Evolutionary conservation across 2,888 invertebrate species (phyloP).

Genomic region (Heterodera filipjevi): DNA sequence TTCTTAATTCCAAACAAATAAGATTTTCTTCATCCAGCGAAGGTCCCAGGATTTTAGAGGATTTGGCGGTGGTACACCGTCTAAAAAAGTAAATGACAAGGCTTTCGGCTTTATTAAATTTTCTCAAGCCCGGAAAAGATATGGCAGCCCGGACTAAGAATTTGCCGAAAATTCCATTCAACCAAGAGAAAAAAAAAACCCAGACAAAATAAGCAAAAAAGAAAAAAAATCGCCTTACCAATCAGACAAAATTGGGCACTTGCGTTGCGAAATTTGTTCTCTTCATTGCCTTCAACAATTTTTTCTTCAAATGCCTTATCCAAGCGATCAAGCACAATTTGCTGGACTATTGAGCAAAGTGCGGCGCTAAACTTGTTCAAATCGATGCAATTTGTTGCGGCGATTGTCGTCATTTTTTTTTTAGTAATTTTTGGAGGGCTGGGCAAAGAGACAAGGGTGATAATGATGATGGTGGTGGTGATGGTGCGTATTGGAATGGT

Average conservation of each 20-base stretch:
- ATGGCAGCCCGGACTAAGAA: too few relatives aligned
- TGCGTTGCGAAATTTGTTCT: neutral
- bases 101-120: too few relatives aligned
- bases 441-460: too few relatives aligned
- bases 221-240: neutral
- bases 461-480: neutral
- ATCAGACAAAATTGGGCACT: neutral
- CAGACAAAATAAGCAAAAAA: neutral
- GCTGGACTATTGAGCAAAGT: neutral
- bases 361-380: neutral
- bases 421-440: too few relatives aligned
- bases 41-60: too few relatives aligned
- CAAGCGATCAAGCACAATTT: neutral
- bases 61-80: too few relatives aligned
- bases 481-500: too few relatives aligned
- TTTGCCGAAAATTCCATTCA: too few relatives aligned
- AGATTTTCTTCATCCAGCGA: too few relatives aligned
- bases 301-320: neutral
- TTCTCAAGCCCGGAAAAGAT: too few relatives aligned
- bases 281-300: neutral
- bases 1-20: too few relatives aligned
- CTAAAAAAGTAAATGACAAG: too few relatives aligned
- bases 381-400: conserved; percentile 1
- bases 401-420: neutral
- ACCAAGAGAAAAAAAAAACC: neutral